These are phyloP conservation scores for Nylanderia fulva DNA, from an alignment of 1,140 invertebrate genomes.

Conservation along the genomic window DNA sequence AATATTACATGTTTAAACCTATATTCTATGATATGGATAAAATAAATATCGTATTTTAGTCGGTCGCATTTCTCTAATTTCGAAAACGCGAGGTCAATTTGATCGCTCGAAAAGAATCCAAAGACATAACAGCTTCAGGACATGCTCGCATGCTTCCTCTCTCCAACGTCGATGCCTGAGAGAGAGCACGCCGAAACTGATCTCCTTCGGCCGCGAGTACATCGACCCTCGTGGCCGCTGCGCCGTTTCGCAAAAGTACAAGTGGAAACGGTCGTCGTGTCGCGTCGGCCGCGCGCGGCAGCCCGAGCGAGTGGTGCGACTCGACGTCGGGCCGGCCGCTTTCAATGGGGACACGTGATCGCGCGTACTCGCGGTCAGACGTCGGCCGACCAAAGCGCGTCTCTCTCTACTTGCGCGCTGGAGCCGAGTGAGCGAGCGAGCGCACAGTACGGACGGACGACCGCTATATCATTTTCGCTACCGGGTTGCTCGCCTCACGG, in stretches of 20 bases:
- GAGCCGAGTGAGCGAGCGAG: constrained; percentile 64
- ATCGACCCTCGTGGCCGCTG: constrained; percentile 37
- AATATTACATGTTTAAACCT: not conserved
- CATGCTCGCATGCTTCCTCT: not conserved
- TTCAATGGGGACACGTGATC: constrained; percentile 81
- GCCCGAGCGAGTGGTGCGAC: constrained; percentile 73
- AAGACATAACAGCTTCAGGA: constrained; percentile 1
- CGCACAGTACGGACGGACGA: constrained; percentile 77
- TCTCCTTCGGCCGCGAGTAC: constrained; percentile 53
- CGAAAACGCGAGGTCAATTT: not conserved
- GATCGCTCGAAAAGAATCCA: not conserved
- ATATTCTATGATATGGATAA: not conserved
- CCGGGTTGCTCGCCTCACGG: constrained; percentile 76
- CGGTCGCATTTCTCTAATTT: not conserved
- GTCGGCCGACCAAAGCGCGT: constrained; percentile 51
- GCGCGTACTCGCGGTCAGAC: constrained; percentile 63
- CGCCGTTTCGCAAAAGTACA: constrained; percentile 80
- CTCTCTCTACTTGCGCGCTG: constrained; percentile 47
- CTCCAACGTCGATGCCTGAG: not conserved
- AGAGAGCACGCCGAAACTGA: constrained; percentile 44
- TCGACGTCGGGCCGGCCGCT: constrained; percentile 79
- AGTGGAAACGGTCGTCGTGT: constrained; percentile 80
- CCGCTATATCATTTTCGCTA: constrained; percentile 84
- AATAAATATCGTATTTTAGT: too few species aligned
- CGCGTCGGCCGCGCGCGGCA: constrained; percentile 52